These are phyloP conservation scores for Phortica magna DNA, from an alignment of 2,888 invertebrate genomes.

Conservation along the genomic window DNA sequence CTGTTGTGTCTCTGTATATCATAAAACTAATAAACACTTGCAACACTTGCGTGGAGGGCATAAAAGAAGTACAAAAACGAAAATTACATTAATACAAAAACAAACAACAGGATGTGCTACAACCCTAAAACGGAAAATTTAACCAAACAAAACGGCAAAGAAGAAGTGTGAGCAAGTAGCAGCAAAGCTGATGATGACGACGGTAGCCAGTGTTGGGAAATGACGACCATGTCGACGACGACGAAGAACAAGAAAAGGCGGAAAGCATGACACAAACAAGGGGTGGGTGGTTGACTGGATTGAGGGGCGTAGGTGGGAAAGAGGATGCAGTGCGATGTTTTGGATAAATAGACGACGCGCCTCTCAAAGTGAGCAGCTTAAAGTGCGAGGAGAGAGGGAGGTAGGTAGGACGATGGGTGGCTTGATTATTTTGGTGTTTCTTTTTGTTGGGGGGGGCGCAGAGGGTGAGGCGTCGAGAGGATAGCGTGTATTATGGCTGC, in stretches of 20 bases:
- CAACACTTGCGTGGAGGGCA: too few species aligned
- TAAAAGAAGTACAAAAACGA: background rate
- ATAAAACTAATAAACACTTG: too few species aligned
- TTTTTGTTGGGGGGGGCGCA: background rate
- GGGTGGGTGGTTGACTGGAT: background rate
- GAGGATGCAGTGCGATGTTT: background rate
- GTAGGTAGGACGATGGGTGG: too few species aligned
- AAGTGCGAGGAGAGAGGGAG: too few species aligned
- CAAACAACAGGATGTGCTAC: conserved; percentile 53
- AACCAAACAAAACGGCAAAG: conserved; percentile 47
- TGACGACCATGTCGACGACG: background rate
- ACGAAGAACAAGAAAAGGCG: background rate
- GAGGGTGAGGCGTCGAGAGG: background rate
- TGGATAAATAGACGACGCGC: too few species aligned
- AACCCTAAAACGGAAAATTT: conserved; percentile 68
- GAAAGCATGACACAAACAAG: background rate
- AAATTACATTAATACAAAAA: conserved; percentile 56
- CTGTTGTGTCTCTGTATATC: too few species aligned
- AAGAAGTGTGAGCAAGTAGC: background rate
- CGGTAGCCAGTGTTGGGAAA: conserved; percentile 9
- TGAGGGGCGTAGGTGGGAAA: background rate
- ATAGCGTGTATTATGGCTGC: background rate
- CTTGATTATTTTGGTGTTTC: background rate
- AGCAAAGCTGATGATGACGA: background rate
- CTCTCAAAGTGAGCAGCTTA: too few species aligned